Conservation (phyloP, 2,113 vertebrate species). For the Ciconia boyciana region DNA sequence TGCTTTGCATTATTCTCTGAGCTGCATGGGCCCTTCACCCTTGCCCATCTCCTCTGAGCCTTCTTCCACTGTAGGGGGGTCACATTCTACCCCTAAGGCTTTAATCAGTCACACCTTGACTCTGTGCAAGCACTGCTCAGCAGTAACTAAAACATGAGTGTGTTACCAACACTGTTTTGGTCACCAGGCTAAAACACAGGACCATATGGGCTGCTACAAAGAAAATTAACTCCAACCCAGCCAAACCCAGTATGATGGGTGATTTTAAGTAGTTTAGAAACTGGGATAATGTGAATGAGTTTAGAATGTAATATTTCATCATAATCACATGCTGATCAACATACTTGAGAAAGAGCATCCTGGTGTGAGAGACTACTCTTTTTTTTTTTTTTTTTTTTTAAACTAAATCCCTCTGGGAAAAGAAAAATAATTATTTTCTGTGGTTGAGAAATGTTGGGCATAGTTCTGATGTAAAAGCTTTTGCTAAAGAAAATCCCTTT, state of each 20-base stretch:
- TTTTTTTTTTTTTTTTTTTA: not conserved
- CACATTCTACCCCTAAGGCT: not conserved
- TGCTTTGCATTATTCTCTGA: not conserved
- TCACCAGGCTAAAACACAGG: not conserved
- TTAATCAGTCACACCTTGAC: not conserved
- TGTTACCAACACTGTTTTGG: not conserved
- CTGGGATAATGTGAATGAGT: not conserved
- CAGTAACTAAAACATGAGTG: not conserved
- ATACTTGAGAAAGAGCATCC: not conserved
- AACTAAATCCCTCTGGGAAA: not conserved
- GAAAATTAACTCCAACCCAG: not conserved
- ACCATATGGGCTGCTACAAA: not conserved
- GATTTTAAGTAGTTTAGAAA: not conserved
- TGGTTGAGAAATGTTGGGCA: not conserved
- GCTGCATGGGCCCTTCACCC: not conserved
- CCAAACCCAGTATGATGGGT: not conserved
- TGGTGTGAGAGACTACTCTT: not conserved
- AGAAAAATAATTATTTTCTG: not conserved
- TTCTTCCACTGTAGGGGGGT: not conserved
- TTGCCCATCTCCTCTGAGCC: not conserved
- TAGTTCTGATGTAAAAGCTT: not conserved
- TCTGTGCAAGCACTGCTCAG: not conserved
- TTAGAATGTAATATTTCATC: not conserved
- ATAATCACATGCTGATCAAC: not conserved
- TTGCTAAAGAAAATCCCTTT: not conserved